phyloP scores from a whole-genome alignment of 1,140 invertebrate genomes.

The Tetragnatha versicolor region DNA sequence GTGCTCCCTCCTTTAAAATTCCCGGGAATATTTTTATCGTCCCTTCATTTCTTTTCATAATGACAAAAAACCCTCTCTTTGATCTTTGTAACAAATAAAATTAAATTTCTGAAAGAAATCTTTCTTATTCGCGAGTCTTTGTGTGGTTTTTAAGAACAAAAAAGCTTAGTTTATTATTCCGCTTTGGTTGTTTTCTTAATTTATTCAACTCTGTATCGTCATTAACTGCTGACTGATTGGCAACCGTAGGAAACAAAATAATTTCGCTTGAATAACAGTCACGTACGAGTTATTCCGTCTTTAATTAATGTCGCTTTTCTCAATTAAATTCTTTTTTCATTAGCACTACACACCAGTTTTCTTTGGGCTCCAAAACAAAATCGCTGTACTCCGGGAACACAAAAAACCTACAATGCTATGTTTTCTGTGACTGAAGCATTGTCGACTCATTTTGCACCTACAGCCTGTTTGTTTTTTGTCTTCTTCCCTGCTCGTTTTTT shows the following conservation, averaged over 20 bases:
- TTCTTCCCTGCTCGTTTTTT: conserved; percentile 15
- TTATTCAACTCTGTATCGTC: conserved; percentile 5
- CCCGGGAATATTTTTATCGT: conserved; percentile 14
- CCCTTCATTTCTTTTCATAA: conserved; percentile 9
- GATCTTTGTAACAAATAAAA: conserved; percentile 6
- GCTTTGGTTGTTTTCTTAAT: conserved; percentile 17
- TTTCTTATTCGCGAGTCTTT: background rate
- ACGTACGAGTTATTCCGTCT: conserved; percentile 26
- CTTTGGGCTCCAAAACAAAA: conserved; percentile 26
- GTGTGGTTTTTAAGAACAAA: background rate
- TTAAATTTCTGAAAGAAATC: background rate
- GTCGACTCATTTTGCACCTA: conserved; percentile 35
- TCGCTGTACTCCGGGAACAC: background rate
- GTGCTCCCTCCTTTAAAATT: conserved; percentile 12
- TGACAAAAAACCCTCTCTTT: background rate
- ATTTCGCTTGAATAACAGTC: conserved; percentile 26
- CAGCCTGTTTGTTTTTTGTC: conserved; percentile 8
- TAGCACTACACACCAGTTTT: conserved; percentile 3
- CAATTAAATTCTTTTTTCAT: conserved; percentile 38
- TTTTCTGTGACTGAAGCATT: conserved; percentile 21
- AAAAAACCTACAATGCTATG: conserved; percentile 5
- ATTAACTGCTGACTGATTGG: conserved; percentile 33
- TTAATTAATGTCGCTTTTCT: conserved; percentile 43
- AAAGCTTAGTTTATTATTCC: conserved; percentile 1
- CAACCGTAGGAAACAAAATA: conserved; percentile 30